Base-by-base conservation (phyloP, 2,113 vertebrate species). In the Natator depressus region DNA sequence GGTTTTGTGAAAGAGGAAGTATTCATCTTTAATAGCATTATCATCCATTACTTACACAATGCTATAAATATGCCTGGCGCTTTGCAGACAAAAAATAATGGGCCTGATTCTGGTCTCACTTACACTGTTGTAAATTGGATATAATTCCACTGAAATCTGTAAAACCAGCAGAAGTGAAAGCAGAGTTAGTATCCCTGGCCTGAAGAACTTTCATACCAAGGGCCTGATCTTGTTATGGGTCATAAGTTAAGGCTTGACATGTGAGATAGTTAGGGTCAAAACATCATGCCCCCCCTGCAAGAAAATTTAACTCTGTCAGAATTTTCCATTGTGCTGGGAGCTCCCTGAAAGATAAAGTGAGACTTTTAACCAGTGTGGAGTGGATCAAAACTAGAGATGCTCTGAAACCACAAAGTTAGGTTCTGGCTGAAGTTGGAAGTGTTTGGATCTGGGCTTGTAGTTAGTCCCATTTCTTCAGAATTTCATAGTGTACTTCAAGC, bases 281-380 rank as follows among this genome's bases (percentile, higher is more conserved):
- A 4, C 0, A 4, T 55, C 4, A 6, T 53, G 7, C 84, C 82
- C 12, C 51, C 38, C 89, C 80, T 47, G 29, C 75, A 89, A 84
- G 49, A 83, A 76, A 89, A 90, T 53, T 50, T 17, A 91, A 84
- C 8, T 80, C 13, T 86, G 78, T 95, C 81, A 93, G 42, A 76
- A 82, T 53, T 35, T 35, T 8, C 59, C 1, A 2, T 55, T 19
- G 17, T 24, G 54, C 38, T 46, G 14, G 20, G 80, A 87, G 91
- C 75, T 42, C 11, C 0, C 1, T 22, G 22, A 88, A 89, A 42
- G 69, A 0, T 1, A 38, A 65, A 38, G 7, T 8, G 14, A 53
- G 14, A 84, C 31, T 92, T 50, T 92, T 62, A 88, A 92, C 89
- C 24, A 1, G 0, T 1, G 54, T 1, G 51, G 91, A 93, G 69